Evolutionary conservation across 2,888 invertebrate genomes (phyloP).

Genomic region (Disparrhopalites patrizii): DNA sequence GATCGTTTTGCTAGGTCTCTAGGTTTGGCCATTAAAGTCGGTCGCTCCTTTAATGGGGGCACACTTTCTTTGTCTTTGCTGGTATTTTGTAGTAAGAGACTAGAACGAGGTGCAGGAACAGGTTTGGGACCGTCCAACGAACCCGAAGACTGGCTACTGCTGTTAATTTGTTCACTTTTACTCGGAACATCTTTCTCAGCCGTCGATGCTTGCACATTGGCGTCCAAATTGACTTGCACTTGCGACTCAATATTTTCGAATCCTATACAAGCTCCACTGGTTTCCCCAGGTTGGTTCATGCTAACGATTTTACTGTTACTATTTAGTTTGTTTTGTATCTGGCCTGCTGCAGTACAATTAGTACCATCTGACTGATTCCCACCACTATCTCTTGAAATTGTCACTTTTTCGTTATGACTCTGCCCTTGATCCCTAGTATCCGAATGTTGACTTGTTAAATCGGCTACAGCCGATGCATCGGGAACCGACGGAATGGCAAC

Average conservation of each 20-base stretch:
- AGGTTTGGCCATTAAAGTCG: conserved; percentile 45
- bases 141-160: too few relatives aligned
- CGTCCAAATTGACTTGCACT: too few relatives aligned
- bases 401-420: too few relatives aligned
- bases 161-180: too few relatives aligned
- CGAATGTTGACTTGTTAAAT: too few relatives aligned
- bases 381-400: too few relatives aligned
- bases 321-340: background rate
- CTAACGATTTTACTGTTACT: background rate
- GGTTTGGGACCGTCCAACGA: conserved; percentile 24
- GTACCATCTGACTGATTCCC: background rate
- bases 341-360: background rate
- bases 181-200: too few relatives aligned
- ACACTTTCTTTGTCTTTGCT: conserved; percentile 21
- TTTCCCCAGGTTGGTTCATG: background rate
- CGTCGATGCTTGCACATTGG: too few relatives aligned
- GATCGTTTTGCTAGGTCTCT: conserved; percentile 39
- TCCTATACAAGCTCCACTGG: conserved; percentile 23
- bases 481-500: conserved; percentile 35
- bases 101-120: conserved; percentile 44
- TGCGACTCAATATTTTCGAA: conserved; percentile 38
- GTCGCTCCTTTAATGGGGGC: conserved; percentile 36
- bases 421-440: too few relatives aligned
- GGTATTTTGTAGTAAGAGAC: conserved; percentile 25
- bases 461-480: conserved; percentile 18